These are phyloP conservation scores for Cepphus grylle DNA, from an alignment of 2,113 vertebrate species.

Conservation along the genomic window DNA sequence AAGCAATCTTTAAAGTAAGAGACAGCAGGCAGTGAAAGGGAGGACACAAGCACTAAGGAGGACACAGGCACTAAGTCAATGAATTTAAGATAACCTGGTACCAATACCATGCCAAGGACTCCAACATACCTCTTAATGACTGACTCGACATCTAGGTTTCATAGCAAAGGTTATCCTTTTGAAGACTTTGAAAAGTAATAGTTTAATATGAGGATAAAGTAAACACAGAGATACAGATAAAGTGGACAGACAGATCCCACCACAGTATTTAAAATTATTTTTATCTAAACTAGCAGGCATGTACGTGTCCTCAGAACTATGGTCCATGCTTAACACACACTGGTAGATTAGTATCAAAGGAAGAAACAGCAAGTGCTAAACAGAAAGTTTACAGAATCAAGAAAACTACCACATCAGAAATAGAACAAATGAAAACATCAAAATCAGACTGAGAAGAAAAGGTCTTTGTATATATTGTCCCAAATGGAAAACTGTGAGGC, in stretches of 20 bases:
- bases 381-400: neutral
- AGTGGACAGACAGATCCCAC: neutral
- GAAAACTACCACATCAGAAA: neutral
- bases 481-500: neutral
- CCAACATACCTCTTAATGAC: neutral
- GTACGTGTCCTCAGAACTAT: neutral
- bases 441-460: neutral
- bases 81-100: neutral
- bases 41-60: neutral
- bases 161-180: neutral
- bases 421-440: neutral
- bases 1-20: neutral
- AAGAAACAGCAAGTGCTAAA: neutral
- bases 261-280: neutral
- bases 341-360: neutral
- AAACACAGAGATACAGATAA: neutral
- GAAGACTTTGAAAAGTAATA: neutral
- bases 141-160: neutral
- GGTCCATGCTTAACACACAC: neutral
- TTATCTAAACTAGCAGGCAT: neutral
- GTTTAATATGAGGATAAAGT: neutral
- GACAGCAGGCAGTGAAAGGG: neutral
- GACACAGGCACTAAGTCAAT: neutral
- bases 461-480: neutral
- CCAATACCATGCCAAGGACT: neutral